Percentiles rank a stretch among this genome's conserved stretches.
Evolutionary conservation across 92 coral and sea anemone species (phyloP).

Genomic region (Phenganax stokvisi): DNA sequence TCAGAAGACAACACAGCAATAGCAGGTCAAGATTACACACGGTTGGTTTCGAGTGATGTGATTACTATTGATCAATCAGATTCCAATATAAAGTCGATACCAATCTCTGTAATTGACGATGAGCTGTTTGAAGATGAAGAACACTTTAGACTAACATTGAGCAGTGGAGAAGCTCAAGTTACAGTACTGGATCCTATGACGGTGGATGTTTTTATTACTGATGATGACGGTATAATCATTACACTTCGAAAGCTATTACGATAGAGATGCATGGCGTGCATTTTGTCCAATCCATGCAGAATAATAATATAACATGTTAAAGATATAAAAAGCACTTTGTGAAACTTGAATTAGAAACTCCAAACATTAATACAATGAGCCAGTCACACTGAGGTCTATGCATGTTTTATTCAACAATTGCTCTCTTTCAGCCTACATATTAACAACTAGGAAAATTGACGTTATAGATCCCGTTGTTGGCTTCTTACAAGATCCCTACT

Average conservation of each 20-base stretch:
- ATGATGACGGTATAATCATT: conserved; percentile 30
- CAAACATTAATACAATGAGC: no score
- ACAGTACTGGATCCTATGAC: neutral
- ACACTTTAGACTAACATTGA: conserved; percentile 11
- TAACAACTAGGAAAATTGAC: no score
- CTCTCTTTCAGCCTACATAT: no score
- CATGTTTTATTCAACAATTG: no score
- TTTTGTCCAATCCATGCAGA: no score
- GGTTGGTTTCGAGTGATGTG: neutral
- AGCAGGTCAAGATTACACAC: neutral
- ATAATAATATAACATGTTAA: no score
- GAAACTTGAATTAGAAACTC: no score
- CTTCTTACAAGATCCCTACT: conserved; percentile 3
- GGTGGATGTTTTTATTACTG: conserved; percentile 31
- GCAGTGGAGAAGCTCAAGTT: neutral
- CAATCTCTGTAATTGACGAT: conserved; percentile 9
- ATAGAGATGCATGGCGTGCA: neutral
- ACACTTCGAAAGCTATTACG: neutral
- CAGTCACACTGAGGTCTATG: no score
- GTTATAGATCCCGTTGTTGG: conserved; percentile 10
- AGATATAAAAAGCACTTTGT: no score
- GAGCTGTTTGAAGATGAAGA: conserved; percentile 16
- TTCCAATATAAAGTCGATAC: neutral
- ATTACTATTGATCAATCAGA: neutral
- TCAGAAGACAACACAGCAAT: conserved; percentile 21